Base-by-base conservation (phyloP, 2,797 vertebrate species). In the Gymnothorax javanicus region DNA sequence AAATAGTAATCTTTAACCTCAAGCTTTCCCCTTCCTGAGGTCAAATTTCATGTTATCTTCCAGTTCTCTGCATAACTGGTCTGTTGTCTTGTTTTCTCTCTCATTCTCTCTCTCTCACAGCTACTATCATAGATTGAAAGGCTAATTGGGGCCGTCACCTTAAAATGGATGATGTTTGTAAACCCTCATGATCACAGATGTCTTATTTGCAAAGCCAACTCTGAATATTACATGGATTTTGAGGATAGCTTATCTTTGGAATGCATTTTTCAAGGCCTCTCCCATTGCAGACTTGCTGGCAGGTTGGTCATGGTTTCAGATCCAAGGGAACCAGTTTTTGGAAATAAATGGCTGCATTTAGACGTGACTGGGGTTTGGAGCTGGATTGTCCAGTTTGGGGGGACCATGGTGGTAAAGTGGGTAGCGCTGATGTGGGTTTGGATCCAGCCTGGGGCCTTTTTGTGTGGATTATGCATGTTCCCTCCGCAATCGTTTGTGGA, bases 301-400 rank as follows among this genome's bases (percentile, higher is more conserved):
- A 88, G 86, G 58, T 86, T 71, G 60, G 67, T 90, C 85, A 59
- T 86, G 13, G 15, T 82, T 84, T 67, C 57, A 82, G 33, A 54
- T 85, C 84, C 84, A 88, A n/a, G 77, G 52, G 83, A 82, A 91
- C 83, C 67, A 64, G 85, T 86, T 86, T 90, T 89, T 88, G 82
- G 87, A 77, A 57, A 56, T 52, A 85, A 79, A 86, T 89, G 88
- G 88, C 88, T 88, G 87, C 59, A 86, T 87, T 89, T 20, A 85
- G 83, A 86, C 82, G 57, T 87, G 77, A 33, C 84, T 86, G 20
- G 62, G 59, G 83, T 87, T 91, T 89, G 90, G 90, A 87, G 86
- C 58, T 71, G 52, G 60, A 43, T 43, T 43, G 33, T 43, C 33
- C 33, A 2, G 33, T 43, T 43, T 43, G 33, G 33, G 33, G 33